Evolutionary conservation across 2,888 invertebrate species (phyloP), one percentile per base, ranked within the genome.

Genomic region (Antheraea assamensis): DNA sequence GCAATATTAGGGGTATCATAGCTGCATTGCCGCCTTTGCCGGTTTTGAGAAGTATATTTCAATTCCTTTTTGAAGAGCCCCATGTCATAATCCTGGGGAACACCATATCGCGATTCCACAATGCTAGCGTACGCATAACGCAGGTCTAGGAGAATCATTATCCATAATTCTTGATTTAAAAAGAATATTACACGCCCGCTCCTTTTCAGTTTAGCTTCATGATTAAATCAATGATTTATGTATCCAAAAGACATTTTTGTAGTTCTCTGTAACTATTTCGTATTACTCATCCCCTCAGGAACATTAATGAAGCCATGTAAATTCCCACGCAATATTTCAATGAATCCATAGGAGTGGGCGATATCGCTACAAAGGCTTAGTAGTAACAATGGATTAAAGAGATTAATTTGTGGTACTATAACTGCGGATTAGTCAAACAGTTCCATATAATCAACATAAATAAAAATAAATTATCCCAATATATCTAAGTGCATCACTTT

Each of bases 251-350:
- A 3, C 5, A 1, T 17, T 64, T 30, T 17, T 30, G 15, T 30
- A 15, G 27, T 5, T 27, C 30, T 30, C 30, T 15, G 27, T 30
- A 15, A 58, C 58, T 58, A 24, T 61, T 64, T 35, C 8, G 21
- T 35, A 35, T 35, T 58, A 0, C 55, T 55, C 21, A 15, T 42
- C 19, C n/a, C 70, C 42, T 2, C 27, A 42, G 13, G 13, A 55
- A 58, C 21, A 77, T 75, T 72, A 71, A 71, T 42, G 81, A 81
- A 81, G 81, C 81, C 81, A 76, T 76, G 78, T 74, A 77, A 77
- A 77, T 78, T 52, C 66, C 72, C 72, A 71, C 55, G 61, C 74
- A 75, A 75, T 75, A 75, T 75, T 64, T 31, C 31, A 49, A 72
- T 73, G 66, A 82, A 81, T 75, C 81, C 82, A 10, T 77, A 75